Base-by-base conservation (phyloP, 2,888 invertebrate genomes). In the Acanthopleura granulata region DNA sequence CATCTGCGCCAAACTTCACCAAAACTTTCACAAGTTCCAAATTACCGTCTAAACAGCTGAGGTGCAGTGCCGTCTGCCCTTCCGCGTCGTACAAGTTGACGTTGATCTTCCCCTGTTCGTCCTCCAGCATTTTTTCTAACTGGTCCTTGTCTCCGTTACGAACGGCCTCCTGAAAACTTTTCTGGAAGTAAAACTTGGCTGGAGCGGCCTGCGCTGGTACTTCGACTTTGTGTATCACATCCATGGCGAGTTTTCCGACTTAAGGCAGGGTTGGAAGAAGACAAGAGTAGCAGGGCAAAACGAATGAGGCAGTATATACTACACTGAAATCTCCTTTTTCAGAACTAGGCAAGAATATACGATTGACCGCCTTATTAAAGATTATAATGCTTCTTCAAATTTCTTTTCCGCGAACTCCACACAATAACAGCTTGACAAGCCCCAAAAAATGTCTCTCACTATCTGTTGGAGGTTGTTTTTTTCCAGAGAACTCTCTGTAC, bases 1-100 rank as follows among this genome's bases (percentile, higher is more conserved):
- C 87, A 80, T 91, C 91, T 1, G 91, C 91, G 22, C 91, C 91
- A 76, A 89, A 89, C 79, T 86, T 85, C 72, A 91, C 88, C 75
- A 91, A 83, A n/a, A 91, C 79, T 82, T 91, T 90, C 72, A 91
- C 91, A 49, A 91, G 85, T 79, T 91, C 91, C 66, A 91, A 84
- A 78, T 91, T 89, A 0, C 91, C 91, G 66, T 88, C 86, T 75
- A 88, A 81, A 76, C 90, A 90, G 76, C 89, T 86, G 74, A 88
- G 88, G 78, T 91, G 90, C 0, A 91, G 82, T 0, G 90, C 88
- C 14, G 91, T 91, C 81, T 90, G 90, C 3, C 91, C 91, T 73
- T 91, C 90, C 49, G 83, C 84, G 81, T 91, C 91, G 78, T 87
- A 90, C 30, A 87, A 79, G 81, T 91, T 90, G 30, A 91, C 86